Evolutionary conservation across 1,140 invertebrate genomes (phyloP), one percentile per base, ranked within the genome.

Genomic region (Euwallacea fornicatus): DNA sequence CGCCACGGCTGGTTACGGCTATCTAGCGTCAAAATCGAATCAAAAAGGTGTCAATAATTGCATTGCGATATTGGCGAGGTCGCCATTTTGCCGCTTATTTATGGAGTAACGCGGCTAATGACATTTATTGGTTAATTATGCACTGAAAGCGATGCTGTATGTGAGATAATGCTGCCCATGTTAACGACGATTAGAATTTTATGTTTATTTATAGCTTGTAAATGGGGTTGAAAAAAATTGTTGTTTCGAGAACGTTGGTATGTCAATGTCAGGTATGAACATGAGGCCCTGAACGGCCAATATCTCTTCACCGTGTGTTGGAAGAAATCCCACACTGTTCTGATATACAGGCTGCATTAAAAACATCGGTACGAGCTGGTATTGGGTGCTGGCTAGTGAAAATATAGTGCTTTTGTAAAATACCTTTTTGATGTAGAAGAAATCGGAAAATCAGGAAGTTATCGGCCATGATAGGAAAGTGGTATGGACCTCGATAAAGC

Each of bases 101-200:
- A 60, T 60, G 42, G 58, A 41, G 58, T 42, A 60, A 60, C 7
- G 42, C 46, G 41, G 8, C 41, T 60, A 60, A 60, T 42, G 58
- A 60, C 58, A 60, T 60, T 60, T 60, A 60, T 60, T 60, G 58
- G 58, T 60, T 60, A 60, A 60, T 60, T 60, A 60, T 60, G 13
- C 58, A 41, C 58, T 60, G n/a, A 60, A 60, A 21, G 7, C 41
- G 54, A 56, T 15, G 11, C 6, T 56, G 10, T 21, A 56, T 56
- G 15, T 9, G 54, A 7, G 54, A 56, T 56, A 56, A 56, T 56
- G 21, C 21, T 33, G 21, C 21, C 21, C 54, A 56, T 56, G 16
- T 56, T 56, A 56, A 21, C 16, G 15, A 56, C 7, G 54, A 21
- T 13, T 56, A 56, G 16, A 56, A 56, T 21, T 56, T 33, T 21